Percentiles rank a stretch among this genome's conserved stretches.
Conservation (phyloP, 2,888 invertebrate genomes). For the Arge pagana region DNA sequence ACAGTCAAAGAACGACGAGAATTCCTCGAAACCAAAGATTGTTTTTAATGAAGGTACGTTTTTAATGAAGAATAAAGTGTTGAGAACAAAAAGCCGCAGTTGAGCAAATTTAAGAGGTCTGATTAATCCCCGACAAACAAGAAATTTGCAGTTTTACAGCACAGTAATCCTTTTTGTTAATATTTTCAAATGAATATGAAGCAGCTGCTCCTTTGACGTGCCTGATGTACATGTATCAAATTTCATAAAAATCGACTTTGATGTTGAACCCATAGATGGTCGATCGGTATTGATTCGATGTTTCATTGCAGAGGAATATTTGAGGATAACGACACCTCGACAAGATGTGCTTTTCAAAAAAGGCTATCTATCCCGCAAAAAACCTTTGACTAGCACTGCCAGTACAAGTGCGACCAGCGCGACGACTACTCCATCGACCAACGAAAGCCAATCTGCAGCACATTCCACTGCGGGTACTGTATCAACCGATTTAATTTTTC, state of each 20-base stretch:
- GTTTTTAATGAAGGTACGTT: constrained; percentile 63
- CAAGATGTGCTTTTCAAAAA: constrained; percentile 74
- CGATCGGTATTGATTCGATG: constrained; percentile 13
- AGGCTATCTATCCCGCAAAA: constrained; percentile 67
- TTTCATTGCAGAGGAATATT: constrained; percentile 66
- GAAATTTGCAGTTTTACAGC: too few species aligned
- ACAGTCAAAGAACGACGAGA: constrained; percentile 13
- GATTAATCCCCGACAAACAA: too few species aligned
- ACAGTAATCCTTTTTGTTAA: too few species aligned
- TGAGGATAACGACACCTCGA: constrained; percentile 70
- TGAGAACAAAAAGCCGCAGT: too few species aligned
- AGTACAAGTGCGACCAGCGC: constrained; percentile 56
- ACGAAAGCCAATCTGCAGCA: constrained; percentile 55
- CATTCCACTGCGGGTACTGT: constrained; percentile 56
- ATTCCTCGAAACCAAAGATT: constrained; percentile 59
- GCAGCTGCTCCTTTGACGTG: too few species aligned
- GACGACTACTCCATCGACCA: constrained; percentile 56
- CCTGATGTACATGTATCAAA: too few species aligned
- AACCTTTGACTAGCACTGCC: constrained; percentile 51
- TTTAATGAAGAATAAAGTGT: too few species aligned
- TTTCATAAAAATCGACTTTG: too few species aligned
- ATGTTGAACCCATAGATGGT: too few species aligned
- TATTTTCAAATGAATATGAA: too few species aligned
- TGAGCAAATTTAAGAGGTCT: too few species aligned
- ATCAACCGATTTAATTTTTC: constrained; percentile 20